Evolutionary conservation across 2,888 invertebrate genomes (phyloP), one percentile per base, ranked within the genome.

Genomic region (Drosophila longiperda): DNA sequence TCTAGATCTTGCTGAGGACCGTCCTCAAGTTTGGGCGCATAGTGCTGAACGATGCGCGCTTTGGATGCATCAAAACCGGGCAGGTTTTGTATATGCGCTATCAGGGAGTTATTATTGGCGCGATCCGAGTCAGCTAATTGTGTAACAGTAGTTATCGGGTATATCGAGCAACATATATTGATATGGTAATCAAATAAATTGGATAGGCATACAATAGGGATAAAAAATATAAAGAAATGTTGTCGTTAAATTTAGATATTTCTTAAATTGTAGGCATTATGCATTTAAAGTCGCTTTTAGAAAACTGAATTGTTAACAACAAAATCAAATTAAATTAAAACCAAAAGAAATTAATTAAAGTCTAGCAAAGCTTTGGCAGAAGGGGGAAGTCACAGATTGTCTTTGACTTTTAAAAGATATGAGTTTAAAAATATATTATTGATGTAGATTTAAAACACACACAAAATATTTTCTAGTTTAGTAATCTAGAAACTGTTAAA

Each of bases 61-160:
- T 95, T 95, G 93, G 95, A 94, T 86, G 95, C 94, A 94, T 95
- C 95, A 93, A 95, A 95, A 93, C 95, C 95, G 79, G 95, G 95
- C 90, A 95, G 94, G 93, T 94, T 95, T 93, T 95, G 94, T 93
- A 95, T 94, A 93, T 95, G 95, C 92, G 95, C 95, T 93, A 95
- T 95, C 93, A 95, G 94, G 91, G 95, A 95, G 94, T 95, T 95
- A 94, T 95, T 95, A 94, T 95, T 95, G 93, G 95, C 95, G 79
- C 91, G 92, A 92, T 93, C 93, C 90, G 92, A 93, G 87, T 93
- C 93, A 91, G 93, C 93, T 93, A 81, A 87, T 76, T 67, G 58
- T 73, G 57, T 50, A 50, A 66, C 40, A 33, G 38, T 48, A 45
- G 45, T 36, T 73, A 54, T 75, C 73, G 52, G 45, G 53, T 65